A percentile compares a stretch with the other conserved stretches of the same genome.
Conservation (phyloP, 2,113 vertebrate genomes). For the Tragelaphus scriptus region DNA sequence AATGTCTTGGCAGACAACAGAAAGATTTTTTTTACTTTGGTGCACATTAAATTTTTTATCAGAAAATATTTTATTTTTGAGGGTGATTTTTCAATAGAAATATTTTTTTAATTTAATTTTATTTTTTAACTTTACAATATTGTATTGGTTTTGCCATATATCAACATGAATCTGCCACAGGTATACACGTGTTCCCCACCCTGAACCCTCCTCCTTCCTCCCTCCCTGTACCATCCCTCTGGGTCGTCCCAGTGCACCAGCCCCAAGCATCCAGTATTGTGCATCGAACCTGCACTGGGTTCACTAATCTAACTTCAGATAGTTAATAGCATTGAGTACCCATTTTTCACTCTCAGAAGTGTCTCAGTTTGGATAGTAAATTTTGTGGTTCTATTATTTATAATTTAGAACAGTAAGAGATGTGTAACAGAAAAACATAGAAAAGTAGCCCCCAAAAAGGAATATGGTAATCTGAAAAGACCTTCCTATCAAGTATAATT, state of each 20-base stretch:
- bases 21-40: background rate
- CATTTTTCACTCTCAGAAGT: background rate
- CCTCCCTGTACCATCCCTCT: no score
- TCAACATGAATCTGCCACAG: no score
- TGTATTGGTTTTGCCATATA: no score
- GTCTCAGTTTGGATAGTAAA: background rate
- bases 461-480: background rate
- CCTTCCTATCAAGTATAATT: background rate
- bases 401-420: background rate
- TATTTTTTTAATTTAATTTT: background rate
- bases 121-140: no score
- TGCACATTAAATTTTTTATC: background rate
- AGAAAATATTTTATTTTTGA: conserved; percentile 7
- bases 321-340: background rate
- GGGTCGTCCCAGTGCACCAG: no score
- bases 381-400: background rate
- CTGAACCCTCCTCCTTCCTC: no score
- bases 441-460: background rate
- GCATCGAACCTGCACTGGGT: background rate
- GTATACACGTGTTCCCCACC: no score
- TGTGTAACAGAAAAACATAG: background rate
- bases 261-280: no score
- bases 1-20: background rate
- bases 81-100: background rate
- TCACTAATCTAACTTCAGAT: background rate